Evolutionary conservation across 2,113 vertebrate species (phyloP).

Genomic region (Brachypodius melanocephalos): DNA sequence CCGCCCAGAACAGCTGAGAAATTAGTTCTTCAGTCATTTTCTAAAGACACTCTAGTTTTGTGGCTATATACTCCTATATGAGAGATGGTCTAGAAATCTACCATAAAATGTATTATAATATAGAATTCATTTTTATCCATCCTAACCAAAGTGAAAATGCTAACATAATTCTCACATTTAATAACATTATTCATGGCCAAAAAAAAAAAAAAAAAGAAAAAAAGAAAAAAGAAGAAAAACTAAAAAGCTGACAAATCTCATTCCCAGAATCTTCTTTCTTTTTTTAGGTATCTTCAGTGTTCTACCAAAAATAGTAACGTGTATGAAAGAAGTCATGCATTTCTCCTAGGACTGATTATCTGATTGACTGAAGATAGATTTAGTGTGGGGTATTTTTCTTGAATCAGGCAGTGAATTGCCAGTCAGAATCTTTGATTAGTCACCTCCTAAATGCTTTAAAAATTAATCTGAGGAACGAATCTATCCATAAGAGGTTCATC

Average conservation of each 20-base stretch:
- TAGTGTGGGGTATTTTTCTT: neutral
- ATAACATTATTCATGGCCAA: neutral
- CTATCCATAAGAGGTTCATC: neutral
- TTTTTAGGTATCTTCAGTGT: neutral
- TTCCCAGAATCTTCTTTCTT: neutral
- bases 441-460: neutral
- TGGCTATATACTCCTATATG: neutral
- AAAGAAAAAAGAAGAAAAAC: neutral
- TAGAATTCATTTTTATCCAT: neutral
- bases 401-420: neutral
- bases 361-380: neutral
- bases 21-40: neutral
- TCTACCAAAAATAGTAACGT: neutral
- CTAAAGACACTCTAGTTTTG: neutral
- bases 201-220: neutral
- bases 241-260: neutral
- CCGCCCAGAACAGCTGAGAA: neutral
- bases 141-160: neutral
- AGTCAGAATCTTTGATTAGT: constrained; percentile 19
- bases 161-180: neutral
- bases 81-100: neutral
- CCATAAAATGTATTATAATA: neutral
- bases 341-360: neutral
- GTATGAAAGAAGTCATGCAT: neutral
- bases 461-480: neutral